These are phyloP conservation scores for Catharus ustulatus DNA, from an alignment of 2,797 vertebrate species.

Conservation along the genomic window DNA sequence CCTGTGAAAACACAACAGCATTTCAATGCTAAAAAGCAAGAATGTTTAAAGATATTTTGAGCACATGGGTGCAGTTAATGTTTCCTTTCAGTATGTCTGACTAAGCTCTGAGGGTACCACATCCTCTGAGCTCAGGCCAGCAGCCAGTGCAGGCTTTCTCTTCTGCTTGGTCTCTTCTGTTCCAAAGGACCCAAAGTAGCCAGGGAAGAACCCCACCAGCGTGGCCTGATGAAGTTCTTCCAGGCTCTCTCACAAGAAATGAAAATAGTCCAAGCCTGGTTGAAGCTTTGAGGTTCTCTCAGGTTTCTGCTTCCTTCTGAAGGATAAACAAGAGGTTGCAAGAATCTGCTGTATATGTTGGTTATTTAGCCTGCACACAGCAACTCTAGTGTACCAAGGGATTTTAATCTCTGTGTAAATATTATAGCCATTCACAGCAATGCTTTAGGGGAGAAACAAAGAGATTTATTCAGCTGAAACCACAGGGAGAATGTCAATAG, in stretches of 20 bases:
- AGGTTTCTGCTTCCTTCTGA: slow-evolving; percentile 63
- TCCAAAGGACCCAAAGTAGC: slow-evolving; percentile 3
- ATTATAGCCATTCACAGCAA: slow-evolving; percentile 43
- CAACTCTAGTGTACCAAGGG: slow-evolving; percentile 42
- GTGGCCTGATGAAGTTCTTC: slow-evolving; percentile 4
- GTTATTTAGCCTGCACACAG: slow-evolving; percentile 42
- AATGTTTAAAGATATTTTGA: background rate
- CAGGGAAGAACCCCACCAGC: slow-evolving; percentile 34
- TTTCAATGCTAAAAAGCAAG: background rate
- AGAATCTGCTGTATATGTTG: slow-evolving; percentile 50
- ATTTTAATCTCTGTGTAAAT: slow-evolving; percentile 63
- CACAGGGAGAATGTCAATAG: slow-evolving; percentile 64
- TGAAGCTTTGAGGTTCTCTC: slow-evolving; percentile 67
- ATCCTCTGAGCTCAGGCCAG: background rate
- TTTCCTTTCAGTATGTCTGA: background rate
- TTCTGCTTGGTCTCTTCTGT: background rate
- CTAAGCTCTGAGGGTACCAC: background rate
- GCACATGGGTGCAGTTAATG: background rate
- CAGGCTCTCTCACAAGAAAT: slow-evolving; percentile 12
- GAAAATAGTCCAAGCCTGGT: slow-evolving; percentile 40
- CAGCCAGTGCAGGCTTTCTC: background rate
- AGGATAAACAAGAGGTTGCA: slow-evolving; percentile 59
- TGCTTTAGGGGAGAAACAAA: slow-evolving; percentile 54
- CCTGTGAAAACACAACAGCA: slow-evolving; percentile 13
- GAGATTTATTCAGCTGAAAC: slow-evolving; percentile 66